These are phyloP conservation scores for Glaucidium brasilianum DNA, from an alignment of 2,113 vertebrate species.

Conservation along the genomic window DNA sequence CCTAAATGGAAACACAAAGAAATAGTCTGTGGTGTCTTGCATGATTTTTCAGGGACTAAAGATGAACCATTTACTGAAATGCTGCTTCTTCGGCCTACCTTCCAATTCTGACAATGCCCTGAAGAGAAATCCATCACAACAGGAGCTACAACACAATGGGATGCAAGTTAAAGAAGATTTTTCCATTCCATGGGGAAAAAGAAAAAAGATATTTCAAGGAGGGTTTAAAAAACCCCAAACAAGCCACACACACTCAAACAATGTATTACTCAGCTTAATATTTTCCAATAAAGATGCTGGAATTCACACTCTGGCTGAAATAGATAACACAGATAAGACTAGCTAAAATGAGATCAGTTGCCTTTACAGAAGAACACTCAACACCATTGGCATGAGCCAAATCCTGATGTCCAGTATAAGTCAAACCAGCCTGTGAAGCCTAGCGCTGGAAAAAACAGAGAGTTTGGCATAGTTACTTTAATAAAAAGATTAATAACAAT, in stretches of 20 bases:
- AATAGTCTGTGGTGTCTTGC: background rate
- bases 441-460: background rate
- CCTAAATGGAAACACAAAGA: background rate
- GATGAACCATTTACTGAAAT: background rate
- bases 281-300: background rate
- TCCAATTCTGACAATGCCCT: background rate
- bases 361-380: background rate
- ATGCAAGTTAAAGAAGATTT: background rate
- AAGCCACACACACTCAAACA: background rate
- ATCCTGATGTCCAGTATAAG: background rate
- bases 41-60: background rate
- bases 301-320: background rate
- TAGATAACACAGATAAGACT: background rate
- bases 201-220: background rate
- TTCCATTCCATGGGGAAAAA: background rate
- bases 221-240: background rate
- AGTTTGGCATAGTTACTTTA: background rate
- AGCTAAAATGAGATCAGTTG: background rate
- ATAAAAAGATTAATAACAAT: background rate
- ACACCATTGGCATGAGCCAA: background rate
- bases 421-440: background rate
- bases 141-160: background rate
- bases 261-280: background rate
- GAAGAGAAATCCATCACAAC: conserved; percentile 3
- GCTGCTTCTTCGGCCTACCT: background rate